A percentile compares a stretch with the other conserved stretches of the same genome.
phyloP scores from a whole-genome alignment of 53 echinoderm and acorn worm genomes.

The Henricia sp. region DNA sequence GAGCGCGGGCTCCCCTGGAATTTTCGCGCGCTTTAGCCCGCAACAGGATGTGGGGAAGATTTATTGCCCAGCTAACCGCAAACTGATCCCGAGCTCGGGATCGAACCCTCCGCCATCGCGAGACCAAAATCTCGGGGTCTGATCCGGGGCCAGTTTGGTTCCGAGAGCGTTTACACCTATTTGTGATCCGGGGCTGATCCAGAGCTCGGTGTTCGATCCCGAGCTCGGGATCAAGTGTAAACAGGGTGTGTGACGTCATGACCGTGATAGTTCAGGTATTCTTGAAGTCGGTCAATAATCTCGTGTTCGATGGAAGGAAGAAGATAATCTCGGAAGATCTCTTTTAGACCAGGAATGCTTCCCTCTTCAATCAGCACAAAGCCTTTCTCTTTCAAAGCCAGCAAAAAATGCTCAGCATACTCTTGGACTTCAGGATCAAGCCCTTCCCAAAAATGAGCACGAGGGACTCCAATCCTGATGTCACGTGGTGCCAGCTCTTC shows the following conservation, averaged over 20 bases:
- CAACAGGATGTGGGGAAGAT: too few relatives aligned
- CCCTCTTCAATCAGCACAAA: constrained; percentile 12
- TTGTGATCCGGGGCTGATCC: too few relatives aligned
- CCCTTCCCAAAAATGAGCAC: constrained; percentile 30
- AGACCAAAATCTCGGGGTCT: too few relatives aligned
- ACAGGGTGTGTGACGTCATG: constrained; percentile 4
- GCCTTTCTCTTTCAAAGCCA: not conserved
- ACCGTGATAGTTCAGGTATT: constrained; percentile 15
- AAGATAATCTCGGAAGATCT: constrained; percentile 1
- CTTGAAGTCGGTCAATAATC: not conserved
- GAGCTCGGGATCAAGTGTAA: too few relatives aligned
- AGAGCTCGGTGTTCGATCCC: too few relatives aligned
- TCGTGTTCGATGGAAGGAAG: constrained; percentile 21
- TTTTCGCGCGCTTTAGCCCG: too few relatives aligned
- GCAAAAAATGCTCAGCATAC: not conserved
- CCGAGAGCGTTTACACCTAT: too few relatives aligned
- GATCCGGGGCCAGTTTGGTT: too few relatives aligned
- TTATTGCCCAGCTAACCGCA: too few relatives aligned
- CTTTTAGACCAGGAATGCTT: constrained; percentile 1
- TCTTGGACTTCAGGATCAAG: constrained; percentile 6
- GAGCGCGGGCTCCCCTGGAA: too few relatives aligned
- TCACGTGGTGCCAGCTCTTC: constrained; percentile 3
- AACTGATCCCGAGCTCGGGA: too few relatives aligned
- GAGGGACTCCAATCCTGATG: constrained; percentile 24
- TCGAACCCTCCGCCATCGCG: too few relatives aligned